Evolutionary conservation across 2,888 invertebrate genomes (phyloP).

Genomic region (Eupithecia insigniata): DNA sequence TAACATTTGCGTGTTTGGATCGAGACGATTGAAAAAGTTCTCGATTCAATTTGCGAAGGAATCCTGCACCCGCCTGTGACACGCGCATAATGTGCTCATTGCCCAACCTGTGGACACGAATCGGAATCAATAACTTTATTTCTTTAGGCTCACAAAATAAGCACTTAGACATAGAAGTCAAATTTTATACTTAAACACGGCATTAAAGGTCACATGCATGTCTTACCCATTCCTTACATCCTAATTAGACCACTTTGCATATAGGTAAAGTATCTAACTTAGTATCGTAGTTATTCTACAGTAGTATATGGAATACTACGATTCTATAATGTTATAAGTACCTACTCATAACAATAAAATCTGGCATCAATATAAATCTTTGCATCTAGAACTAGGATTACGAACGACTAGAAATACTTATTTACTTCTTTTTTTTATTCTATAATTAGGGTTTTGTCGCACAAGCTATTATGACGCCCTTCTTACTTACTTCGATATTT

Average conservation of each 20-base stretch:
- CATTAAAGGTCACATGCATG: not conserved
- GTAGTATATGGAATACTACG: no score
- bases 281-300: no score
- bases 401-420: not conserved
- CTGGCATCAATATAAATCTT: not conserved
- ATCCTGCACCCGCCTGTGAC: conserved; percentile 18
- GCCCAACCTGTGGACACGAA: no score
- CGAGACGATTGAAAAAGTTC: conserved; percentile 55
- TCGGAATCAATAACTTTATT: no score
- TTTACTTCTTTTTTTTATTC: no score
- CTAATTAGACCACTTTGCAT: not conserved
- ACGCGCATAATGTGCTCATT: not conserved
- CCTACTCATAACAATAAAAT: no score
- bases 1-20: not conserved
- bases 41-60: conserved; percentile 31
- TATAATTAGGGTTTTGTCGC: no score
- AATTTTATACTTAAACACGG: no score
- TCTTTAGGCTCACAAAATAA: no score
- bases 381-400: not conserved
- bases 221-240: not conserved
- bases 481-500: not conserved
- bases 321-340: no score
- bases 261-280: not conserved
- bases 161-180: no score
- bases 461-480: no score